phyloP scores from a whole-genome alignment of 1,140 invertebrate species.

The Bombus balteatus region DNA sequence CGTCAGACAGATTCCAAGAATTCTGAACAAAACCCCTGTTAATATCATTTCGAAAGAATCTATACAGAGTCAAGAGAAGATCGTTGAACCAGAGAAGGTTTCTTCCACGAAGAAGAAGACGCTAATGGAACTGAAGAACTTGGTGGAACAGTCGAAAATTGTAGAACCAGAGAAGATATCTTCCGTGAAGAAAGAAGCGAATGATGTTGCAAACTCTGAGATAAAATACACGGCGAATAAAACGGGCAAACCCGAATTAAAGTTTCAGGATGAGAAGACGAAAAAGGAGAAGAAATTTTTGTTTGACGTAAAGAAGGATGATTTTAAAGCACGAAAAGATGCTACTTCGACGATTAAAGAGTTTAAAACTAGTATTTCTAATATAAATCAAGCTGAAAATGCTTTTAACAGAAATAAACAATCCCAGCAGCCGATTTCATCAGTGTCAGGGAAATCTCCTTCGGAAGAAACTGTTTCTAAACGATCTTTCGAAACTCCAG shows the following conservation, averaged over 20 bases:
- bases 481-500: not conserved
- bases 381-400: not conserved
- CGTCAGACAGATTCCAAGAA: not conserved
- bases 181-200: not conserved
- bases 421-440: not conserved
- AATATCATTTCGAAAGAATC: not conserved
- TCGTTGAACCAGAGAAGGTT: not conserved
- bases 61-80: not conserved
- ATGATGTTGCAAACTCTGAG: accelerated
- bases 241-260: not conserved
- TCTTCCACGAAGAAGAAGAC: not conserved
- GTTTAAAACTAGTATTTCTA: not conserved
- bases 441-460: no score
- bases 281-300: not conserved
- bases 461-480: not conserved
- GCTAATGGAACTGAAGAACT: not conserved
- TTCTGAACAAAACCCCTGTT: not conserved
- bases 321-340: not conserved
- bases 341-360: not conserved
- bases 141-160: not conserved
- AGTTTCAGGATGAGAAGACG: not conserved
- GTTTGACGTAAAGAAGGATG: not conserved
- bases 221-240: not conserved
- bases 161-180: not conserved
- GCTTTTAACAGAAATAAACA: not conserved